These are phyloP conservation scores for Phoeniculus purpureus DNA, from an alignment of 2,797 vertebrate species.

Conservation along the genomic window DNA sequence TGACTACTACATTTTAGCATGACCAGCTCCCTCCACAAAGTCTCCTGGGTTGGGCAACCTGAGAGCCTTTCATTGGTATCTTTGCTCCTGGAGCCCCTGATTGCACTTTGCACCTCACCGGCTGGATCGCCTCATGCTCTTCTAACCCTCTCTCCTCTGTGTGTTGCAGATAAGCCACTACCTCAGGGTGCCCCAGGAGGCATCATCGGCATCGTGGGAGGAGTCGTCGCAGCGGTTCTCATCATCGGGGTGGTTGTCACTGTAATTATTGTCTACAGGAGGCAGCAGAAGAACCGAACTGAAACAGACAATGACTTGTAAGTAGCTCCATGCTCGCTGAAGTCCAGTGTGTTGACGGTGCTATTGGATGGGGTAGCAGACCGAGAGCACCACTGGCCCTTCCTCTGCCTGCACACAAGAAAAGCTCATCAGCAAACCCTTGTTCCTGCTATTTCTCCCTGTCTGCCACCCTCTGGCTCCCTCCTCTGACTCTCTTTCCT, in stretches of 20 bases:
- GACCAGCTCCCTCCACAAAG: not conserved
- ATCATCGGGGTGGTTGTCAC: constrained; percentile 83
- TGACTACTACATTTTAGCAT: accelerated
- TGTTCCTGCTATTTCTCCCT: not conserved
- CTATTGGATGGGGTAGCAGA: not conserved
- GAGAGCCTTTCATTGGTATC: not conserved
- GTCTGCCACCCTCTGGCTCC: not conserved
- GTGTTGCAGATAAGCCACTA: constrained; percentile 86
- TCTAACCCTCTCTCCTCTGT: not conserved
- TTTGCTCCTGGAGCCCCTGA: not conserved
- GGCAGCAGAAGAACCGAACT: constrained; percentile 82
- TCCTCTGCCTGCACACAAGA: accelerated
- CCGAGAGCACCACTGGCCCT: not conserved
- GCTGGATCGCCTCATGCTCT: not conserved
- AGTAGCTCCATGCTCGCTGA: constrained; percentile 63
- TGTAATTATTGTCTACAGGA: constrained; percentile 84
- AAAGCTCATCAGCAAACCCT: accelerated
- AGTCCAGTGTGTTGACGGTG: accelerated
- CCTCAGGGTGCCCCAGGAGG: constrained; percentile 83
- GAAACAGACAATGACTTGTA: constrained; percentile 84
- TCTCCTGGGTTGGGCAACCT: accelerated
- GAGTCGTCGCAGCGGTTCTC: constrained; percentile 81
- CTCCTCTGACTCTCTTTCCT: not conserved
- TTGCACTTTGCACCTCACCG: accelerated
- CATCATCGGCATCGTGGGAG: constrained; percentile 85